Conservation (phyloP, 2,113 vertebrate genomes). For the Oncorhynchus kisutch region DNA sequence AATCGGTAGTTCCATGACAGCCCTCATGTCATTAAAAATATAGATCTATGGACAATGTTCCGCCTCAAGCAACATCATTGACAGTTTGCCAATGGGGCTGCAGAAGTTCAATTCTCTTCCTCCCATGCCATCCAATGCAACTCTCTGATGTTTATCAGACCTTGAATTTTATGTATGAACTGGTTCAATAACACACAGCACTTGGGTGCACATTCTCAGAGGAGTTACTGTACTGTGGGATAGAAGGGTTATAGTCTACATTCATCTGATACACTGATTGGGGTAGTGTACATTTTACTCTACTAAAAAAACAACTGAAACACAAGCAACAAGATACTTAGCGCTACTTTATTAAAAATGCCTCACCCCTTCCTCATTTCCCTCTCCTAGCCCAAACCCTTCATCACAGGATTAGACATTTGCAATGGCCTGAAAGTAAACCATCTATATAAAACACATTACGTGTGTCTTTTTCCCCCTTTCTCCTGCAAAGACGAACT, state of each 20-base stretch:
- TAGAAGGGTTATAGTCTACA: conserved; percentile 47
- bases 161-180: conserved; percentile 23
- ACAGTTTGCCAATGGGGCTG: background rate
- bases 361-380: conserved; percentile 1
- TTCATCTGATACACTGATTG: conserved; percentile 53
- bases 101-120: background rate
- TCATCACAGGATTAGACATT: conserved; percentile 24
- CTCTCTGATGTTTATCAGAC: conserved; percentile 22
- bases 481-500: conserved; percentile 35
- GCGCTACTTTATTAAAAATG: conserved; percentile 37
- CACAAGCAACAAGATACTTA: conserved; percentile 42
- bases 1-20: background rate
- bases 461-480: background rate
- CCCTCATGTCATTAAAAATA: conserved; percentile 3
- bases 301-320: conserved; percentile 21
- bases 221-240: conserved; percentile 28
- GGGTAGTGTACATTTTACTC: conserved; percentile 29
- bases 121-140: conserved; percentile 14
- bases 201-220: conserved; percentile 52
- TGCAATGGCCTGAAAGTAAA: conserved; percentile 25
- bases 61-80: background rate
- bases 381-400: conserved; percentile 26
- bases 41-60: background rate
- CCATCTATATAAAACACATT: background rate
- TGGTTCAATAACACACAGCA: conserved; percentile 42